Evolutionary conservation across 1,140 invertebrate genomes (phyloP).

Genomic region (Rhysida immarginata): DNA sequence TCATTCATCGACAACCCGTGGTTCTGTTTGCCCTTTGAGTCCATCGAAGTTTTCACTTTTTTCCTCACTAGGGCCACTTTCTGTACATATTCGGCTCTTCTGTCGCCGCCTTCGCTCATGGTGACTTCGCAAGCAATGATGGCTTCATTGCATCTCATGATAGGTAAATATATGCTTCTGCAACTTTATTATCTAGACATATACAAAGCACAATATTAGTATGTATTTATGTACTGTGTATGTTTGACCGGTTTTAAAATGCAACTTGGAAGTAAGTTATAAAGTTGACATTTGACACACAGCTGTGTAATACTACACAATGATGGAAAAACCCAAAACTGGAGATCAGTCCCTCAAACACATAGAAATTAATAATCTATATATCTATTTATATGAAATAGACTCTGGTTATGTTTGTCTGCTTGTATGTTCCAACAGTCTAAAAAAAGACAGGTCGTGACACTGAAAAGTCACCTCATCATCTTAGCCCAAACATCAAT

Average conservation of each 20-base stretch:
- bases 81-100: slow-evolving; percentile 58
- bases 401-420: too few relatives aligned
- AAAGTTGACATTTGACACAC: too few relatives aligned
- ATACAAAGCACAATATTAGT: not conserved
- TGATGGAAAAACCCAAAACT: too few relatives aligned
- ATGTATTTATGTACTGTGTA: not conserved
- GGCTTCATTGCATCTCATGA: slow-evolving; percentile 65
- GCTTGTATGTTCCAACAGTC: not conserved
- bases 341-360: too few relatives aligned
- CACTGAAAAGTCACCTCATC: too few relatives aligned
- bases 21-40: slow-evolving; percentile 73
- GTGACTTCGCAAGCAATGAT: slow-evolving; percentile 65
- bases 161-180: slow-evolving; percentile 36
- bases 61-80: slow-evolving; percentile 79
- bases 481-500: too few relatives aligned
- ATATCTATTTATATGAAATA: too few relatives aligned
- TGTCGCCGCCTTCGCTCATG: slow-evolving; percentile 41
- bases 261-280: too few relatives aligned
- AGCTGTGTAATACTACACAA: not conserved
- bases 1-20: slow-evolving; percentile 66
- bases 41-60: slow-evolving; percentile 66
- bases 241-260: too few relatives aligned
- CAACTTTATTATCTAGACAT: not conserved
- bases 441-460: too few relatives aligned
- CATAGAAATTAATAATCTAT: not conserved